phyloP scores from a whole-genome alignment of 2,113 vertebrate genomes.

The Trematomus loennbergii region DNA sequence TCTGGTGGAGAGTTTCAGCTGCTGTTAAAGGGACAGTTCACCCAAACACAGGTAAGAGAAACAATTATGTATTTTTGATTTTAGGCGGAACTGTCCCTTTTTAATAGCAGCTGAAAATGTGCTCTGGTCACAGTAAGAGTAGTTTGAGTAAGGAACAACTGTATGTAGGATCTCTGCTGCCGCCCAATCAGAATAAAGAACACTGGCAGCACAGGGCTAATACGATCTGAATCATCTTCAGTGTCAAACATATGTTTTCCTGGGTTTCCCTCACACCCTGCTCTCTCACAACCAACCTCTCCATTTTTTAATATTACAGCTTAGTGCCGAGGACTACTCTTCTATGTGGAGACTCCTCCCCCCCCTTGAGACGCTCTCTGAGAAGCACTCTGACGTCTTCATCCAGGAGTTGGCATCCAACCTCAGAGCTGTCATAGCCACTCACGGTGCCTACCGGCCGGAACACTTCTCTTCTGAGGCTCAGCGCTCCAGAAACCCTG shows the following conservation, averaged over 20 bases:
- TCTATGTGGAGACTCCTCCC: conserved; percentile 86
- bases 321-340: conserved; percentile 84
- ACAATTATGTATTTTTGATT: too few species aligned
- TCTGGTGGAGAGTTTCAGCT: too few species aligned
- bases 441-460: conserved; percentile 86
- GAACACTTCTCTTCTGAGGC: conserved; percentile 65
- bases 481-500: neutral
- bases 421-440: conserved; percentile 89
- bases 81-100: too few species aligned
- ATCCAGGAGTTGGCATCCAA: conserved; percentile 91
- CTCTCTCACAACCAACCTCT: neutral
- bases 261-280: neutral
- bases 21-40: too few species aligned
- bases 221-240: neutral
- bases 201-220: too few species aligned
- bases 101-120: too few species aligned
- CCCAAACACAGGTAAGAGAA: too few species aligned
- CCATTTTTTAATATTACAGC: conserved; percentile 72
- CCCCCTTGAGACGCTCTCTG: conserved; percentile 85
- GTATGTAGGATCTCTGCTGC: neutral
- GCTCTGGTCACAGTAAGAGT: neutral
- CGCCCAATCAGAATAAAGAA: too few species aligned
- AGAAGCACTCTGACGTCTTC: conserved; percentile 84
- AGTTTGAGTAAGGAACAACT: neutral
- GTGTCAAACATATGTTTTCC: neutral